Percentiles rank a stretch among this genome's conserved stretches.
These are phyloP conservation scores for Augiades crinisus DNA, from an alignment of 2,888 invertebrate species.

Conservation along the genomic window DNA sequence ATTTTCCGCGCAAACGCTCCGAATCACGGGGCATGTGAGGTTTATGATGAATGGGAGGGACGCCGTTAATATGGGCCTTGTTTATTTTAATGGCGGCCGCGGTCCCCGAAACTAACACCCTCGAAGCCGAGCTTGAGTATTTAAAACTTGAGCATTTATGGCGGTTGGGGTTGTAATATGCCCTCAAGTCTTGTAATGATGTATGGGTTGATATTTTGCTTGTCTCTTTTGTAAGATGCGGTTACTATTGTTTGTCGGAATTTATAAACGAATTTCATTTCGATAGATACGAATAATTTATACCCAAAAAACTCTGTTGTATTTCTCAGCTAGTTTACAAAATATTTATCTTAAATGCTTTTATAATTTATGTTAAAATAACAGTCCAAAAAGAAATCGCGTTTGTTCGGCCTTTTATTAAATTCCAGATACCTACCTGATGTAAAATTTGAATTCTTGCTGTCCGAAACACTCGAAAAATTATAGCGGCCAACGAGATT, in stretches of 20 bases:
- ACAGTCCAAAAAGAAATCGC: constrained; percentile 1
- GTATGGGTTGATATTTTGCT: background rate
- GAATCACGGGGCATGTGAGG: constrained; percentile 14
- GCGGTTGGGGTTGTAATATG: background rate
- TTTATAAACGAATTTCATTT: no score
- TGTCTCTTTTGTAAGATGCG: background rate
- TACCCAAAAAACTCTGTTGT: no score
- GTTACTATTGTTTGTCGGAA: background rate
- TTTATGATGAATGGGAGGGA: constrained; percentile 49
- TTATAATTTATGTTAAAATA: constrained; percentile 3
- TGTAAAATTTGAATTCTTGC: constrained; percentile 23
- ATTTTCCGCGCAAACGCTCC: constrained; percentile 21
- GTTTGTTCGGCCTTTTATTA: constrained; percentile 19
- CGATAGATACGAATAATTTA: no score
- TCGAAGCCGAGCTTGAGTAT: constrained; percentile 4
- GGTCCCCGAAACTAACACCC: constrained; percentile 14
- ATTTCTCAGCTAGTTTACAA: background rate
- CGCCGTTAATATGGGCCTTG: constrained; percentile 34
- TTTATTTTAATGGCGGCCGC: constrained; percentile 28
- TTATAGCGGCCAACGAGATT: constrained; percentile 14
- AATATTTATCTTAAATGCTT: background rate
- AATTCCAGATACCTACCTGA: constrained; percentile 24
- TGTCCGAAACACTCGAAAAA: constrained; percentile 20
- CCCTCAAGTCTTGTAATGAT: background rate
- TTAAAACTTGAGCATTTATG: constrained; percentile 19